These are phyloP conservation scores for Cyprinodon diabolis DNA, from an alignment of 2,797 vertebrate species.

Conservation along the genomic window DNA sequence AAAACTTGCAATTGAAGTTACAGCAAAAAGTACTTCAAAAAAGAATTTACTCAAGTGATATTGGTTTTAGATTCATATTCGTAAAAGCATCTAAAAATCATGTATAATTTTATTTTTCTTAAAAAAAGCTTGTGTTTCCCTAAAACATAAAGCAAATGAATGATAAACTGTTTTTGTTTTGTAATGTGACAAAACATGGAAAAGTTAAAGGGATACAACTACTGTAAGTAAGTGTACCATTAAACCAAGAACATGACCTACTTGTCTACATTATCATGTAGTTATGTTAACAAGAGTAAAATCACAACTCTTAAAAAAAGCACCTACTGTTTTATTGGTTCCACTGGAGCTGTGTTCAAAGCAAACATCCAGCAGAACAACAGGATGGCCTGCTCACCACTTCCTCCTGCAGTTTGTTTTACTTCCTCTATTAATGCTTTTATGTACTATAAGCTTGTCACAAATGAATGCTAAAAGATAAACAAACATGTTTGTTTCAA, in stretches of 20 bases:
- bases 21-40: background rate
- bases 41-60: background rate
- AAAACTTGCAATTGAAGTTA: too few relatives aligned
- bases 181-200: background rate
- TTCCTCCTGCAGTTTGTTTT: conserved; percentile 69
- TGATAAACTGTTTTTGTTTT: background rate
- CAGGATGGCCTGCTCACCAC: conserved; percentile 72
- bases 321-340: conserved; percentile 82
- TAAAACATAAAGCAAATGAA: background rate
- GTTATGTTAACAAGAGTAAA: conserved; percentile 77
- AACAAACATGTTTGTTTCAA: conserved; percentile 12
- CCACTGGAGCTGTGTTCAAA: conserved; percentile 77
- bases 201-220: background rate
- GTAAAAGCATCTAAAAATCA: background rate
- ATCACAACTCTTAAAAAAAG: conserved; percentile 77
- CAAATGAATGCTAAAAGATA: conserved; percentile 43
- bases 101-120: background rate
- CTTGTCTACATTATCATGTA: conserved; percentile 47
- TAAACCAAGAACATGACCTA: conserved; percentile 34
- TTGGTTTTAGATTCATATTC: background rate
- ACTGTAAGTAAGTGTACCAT: conserved; percentile 16
- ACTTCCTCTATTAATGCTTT: conserved; percentile 73
- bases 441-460: conserved; percentile 53
- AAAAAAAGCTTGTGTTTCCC: background rate
- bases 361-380: conserved; percentile 69